Conservation (phyloP, 2,888 invertebrate species). For the Calephelis perditalis region DNA sequence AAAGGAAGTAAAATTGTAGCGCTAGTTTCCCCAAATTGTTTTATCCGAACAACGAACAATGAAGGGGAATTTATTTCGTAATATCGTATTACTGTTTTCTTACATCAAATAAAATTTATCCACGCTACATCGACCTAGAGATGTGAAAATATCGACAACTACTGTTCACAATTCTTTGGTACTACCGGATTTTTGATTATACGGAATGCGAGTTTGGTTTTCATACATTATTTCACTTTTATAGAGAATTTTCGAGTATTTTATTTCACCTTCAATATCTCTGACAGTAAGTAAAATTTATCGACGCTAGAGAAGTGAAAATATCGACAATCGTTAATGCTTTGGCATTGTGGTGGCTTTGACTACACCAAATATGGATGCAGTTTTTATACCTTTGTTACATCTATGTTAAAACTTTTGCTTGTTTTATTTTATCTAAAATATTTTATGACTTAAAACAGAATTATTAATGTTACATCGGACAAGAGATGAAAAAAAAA, state of each 20-base stretch:
- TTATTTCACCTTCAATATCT: neutral
- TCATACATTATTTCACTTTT: neutral
- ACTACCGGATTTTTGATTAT: neutral
- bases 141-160: conserved; percentile 9
- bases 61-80: conserved; percentile 10
- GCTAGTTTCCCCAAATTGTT: conserved; percentile 14
- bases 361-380: too few species aligned
- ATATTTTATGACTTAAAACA: too few species aligned
- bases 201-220: neutral
- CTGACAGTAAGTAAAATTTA: too few species aligned
- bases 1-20: neutral
- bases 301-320: too few species aligned
- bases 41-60: conserved; percentile 15
- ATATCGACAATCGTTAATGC: too few species aligned
- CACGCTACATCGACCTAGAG: conserved; percentile 9
- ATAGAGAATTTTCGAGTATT: neutral
- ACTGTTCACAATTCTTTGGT: conserved; percentile 8
- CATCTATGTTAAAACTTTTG: too few species aligned
- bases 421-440: too few species aligned
- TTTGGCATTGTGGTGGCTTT: too few species aligned
- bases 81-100: conserved; percentile 16
- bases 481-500: too few species aligned
- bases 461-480: too few species aligned
- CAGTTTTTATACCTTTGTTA: too few species aligned
- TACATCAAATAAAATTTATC: conserved; percentile 22